Evolutionary conservation across 2,888 invertebrate species (phyloP), one percentile per base, ranked within the genome.

Genomic region (Unio pictorum): DNA sequence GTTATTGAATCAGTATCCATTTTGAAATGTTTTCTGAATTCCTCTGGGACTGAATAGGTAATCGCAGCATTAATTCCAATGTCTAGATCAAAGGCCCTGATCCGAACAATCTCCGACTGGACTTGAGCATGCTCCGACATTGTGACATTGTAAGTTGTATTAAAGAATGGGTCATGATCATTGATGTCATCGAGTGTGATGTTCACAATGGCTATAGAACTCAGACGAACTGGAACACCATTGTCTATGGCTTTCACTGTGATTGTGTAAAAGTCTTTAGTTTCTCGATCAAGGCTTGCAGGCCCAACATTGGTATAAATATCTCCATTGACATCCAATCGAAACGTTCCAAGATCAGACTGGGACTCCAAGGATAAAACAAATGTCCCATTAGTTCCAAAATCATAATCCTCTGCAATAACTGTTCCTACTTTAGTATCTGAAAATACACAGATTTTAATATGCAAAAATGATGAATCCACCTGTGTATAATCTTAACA

Each of bases 181-280:
- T 99, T 99, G 92, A 97, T 97, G 92, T 99, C 99, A 85, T 96
- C 96, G 90, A 99, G 97, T 87, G 96, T 96, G 92, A 98, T 97
- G 84, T 97, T 97, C 84, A 98, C 96, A 88, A 97, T 96, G 65
- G 97, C 96, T 77, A 95, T 93, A 86, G 97, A 96, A 89, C 96
- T 78, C 56, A 28, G 45, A 3, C 54, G 69, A 2, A 74, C 72
- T 3, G 79, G 80, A 26, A 69, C 82, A 18, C 81, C 79, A 59
- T 98, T 98, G 73, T 97, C 81, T 0, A 26, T 92, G 0, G 99
- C 99, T 90, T 97, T 95, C 83, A 99, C 97, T 89, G 97, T 96
- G 88, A 99, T 91, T 18, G 96, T 96, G 91, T 98, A 99, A 70
- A 74, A 71, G 7, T 78, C 78, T 56, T 79, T 74, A 0, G 59